Percentiles rank a stretch among this genome's conserved stretches.
Evolutionary conservation across 2,113 vertebrate genomes (phyloP).

Genomic region (Poeciliopsis prolifica): DNA sequence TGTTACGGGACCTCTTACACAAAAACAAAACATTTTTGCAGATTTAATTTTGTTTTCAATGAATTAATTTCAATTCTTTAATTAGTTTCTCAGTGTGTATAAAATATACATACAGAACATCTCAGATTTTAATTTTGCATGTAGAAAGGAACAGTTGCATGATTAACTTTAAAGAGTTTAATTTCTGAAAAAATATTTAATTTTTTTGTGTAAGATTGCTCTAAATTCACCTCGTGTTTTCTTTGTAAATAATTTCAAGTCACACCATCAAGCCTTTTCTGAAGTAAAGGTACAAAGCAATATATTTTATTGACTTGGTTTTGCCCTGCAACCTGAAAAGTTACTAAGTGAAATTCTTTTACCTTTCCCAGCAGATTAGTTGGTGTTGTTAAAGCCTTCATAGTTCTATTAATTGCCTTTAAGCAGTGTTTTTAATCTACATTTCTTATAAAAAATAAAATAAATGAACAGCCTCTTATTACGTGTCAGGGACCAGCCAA

Average conservation of each 20-base stretch:
- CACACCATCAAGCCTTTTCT: conserved; percentile 10
- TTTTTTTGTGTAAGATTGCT: conserved; percentile 7
- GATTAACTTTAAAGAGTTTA: conserved; percentile 1
- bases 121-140: conserved; percentile 5
- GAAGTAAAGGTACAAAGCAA: conserved; percentile 27
- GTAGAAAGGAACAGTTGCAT: not conserved
- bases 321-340: conserved; percentile 12
- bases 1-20: conserved; percentile 33
- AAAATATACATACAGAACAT: not conserved
- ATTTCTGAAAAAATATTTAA: not conserved
- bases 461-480: not conserved
- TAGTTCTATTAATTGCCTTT: not conserved
- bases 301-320: conserved; percentile 36
- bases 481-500: not conserved
- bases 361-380: not conserved
- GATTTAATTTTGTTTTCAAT: not conserved
- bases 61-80: too few species aligned
- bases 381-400: not conserved
- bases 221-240: not conserved
- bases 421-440: not conserved
- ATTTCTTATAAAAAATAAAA: not conserved
- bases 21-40: not conserved
- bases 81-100: not conserved
- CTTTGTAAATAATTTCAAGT: conserved; percentile 6
- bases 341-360: not conserved